Evolutionary conservation across 2,888 invertebrate genomes (phyloP).

Genomic region (Acleris literana): DNA sequence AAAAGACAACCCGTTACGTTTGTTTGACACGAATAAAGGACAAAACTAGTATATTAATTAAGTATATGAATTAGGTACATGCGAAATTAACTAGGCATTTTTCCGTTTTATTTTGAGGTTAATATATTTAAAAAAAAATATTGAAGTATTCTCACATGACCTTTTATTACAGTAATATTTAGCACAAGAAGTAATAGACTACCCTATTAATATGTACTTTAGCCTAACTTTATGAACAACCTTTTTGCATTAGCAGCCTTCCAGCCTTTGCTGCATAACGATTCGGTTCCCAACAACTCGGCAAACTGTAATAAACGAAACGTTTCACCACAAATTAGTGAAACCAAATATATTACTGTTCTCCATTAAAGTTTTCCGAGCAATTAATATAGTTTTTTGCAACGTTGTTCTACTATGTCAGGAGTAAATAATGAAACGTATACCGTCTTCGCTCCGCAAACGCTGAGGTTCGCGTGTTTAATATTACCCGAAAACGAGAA

Average conservation of each 20-base stretch:
- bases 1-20: too few species aligned
- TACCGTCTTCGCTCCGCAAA: constrained; percentile 56
- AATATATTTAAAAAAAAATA: too few species aligned
- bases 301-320: constrained; percentile 26
- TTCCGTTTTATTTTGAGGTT: too few species aligned
- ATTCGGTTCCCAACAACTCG: constrained; percentile 13
- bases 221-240: background rate
- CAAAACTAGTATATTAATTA: too few species aligned
- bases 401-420: constrained; percentile 65
- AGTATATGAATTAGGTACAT: too few species aligned
- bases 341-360: constrained; percentile 40
- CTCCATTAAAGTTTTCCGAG: constrained; percentile 51
- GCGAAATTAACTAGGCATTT: too few species aligned
- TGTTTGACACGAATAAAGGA: too few species aligned
- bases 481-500: constrained; percentile 72
- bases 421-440: constrained; percentile 70
- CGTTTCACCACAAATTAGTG: constrained; percentile 19
- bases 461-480: constrained; percentile 72
- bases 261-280: background rate
- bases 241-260: background rate
- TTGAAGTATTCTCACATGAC: too few species aligned
- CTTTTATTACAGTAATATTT: too few species aligned
- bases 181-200: too few species aligned
- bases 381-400: constrained; percentile 72
- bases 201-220: background rate